These are phyloP conservation scores for Plotosus lineatus DNA, from an alignment of 2,113 vertebrate genomes.

Conservation along the genomic window DNA sequence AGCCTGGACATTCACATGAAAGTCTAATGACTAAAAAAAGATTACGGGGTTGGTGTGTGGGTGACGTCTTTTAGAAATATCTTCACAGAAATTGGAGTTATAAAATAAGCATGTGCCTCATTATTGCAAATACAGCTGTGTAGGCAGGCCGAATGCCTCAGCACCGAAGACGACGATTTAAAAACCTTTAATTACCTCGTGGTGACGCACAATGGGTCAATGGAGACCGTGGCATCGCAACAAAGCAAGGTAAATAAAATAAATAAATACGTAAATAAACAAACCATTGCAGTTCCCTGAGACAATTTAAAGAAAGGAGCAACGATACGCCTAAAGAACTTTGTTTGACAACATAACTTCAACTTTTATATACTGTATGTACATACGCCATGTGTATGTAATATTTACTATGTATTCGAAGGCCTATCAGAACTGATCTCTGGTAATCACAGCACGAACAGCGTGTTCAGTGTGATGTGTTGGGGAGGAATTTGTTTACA, in stretches of 20 bases:
- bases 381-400: neutral
- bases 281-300: neutral
- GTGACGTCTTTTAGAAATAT: constrained; percentile 53
- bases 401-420: neutral
- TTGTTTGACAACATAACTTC: constrained; percentile 1
- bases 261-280: neutral
- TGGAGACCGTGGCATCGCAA: constrained; percentile 49
- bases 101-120: constrained; percentile 59
- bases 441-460: neutral
- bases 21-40: constrained; percentile 39
- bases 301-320: neutral
- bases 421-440: neutral
- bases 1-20: constrained; percentile 5
- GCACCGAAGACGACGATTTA: constrained; percentile 57
- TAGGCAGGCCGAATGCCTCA: constrained; percentile 66
- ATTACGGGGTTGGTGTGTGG: constrained; percentile 33
- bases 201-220: constrained; percentile 67
- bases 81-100: constrained; percentile 50
- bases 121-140: constrained; percentile 63
- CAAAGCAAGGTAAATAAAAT: neutral
- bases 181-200: constrained; percentile 73
- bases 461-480: neutral
- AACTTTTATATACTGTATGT: neutral
- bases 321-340: neutral
- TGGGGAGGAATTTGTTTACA: constrained; percentile 40